Conservation (phyloP, 2,797 vertebrate genomes). For the Cuculus canorus region DNA sequence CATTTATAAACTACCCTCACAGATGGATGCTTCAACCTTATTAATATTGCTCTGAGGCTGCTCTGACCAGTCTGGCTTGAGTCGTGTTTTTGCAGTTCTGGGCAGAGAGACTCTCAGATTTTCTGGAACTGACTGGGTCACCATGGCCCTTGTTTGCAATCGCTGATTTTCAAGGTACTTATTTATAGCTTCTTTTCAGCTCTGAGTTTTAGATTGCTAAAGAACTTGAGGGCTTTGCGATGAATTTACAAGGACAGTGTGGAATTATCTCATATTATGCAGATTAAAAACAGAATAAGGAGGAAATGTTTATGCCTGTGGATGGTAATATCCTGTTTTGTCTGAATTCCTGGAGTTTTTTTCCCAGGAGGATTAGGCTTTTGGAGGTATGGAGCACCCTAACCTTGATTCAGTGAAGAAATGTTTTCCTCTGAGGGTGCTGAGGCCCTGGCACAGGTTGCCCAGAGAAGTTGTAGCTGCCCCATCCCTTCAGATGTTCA, state of each 20-base stretch:
- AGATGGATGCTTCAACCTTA: background rate
- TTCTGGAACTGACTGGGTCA: fast-evolving
- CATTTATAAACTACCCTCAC: fast-evolving
- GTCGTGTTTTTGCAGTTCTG: background rate
- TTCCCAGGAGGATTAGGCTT: background rate
- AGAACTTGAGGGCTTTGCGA: background rate
- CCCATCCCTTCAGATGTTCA: too few species aligned
- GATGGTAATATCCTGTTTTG: background rate
- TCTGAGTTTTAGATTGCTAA: background rate
- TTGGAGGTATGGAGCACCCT: background rate
- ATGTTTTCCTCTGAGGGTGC: too few species aligned
- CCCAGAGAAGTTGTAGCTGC: too few species aligned
- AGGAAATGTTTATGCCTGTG: background rate
- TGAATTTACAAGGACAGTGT: background rate
- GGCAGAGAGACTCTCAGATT: background rate
- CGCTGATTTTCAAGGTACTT: background rate
- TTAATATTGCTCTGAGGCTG: background rate
- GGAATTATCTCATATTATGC: background rate
- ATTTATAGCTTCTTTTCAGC: background rate
- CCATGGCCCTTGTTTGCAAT: background rate
- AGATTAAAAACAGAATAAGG: background rate
- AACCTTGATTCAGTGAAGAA: background rate
- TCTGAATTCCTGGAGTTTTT: background rate
- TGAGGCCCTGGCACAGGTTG: too few species aligned
- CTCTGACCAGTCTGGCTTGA: background rate